Conservation (phyloP, 2,888 invertebrate genomes). For the Caenorhabditis macrosperma region DNA sequence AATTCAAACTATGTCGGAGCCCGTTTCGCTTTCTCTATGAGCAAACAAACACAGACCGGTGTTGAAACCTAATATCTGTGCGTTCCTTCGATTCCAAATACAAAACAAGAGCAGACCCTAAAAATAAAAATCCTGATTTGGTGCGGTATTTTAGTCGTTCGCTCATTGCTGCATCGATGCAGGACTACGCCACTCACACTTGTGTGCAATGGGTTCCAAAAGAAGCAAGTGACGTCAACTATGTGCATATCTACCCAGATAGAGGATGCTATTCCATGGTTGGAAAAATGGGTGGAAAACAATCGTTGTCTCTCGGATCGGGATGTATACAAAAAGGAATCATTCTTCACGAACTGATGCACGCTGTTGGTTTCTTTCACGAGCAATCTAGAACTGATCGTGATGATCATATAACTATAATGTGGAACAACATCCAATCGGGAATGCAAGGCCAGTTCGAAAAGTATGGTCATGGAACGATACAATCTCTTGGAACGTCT, state of each 20-base stretch:
- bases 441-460: constrained; percentile 80
- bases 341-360: constrained; percentile 79
- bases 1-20: neutral
- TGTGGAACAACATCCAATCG: constrained; percentile 78
- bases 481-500: constrained; percentile 76
- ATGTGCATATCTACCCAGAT: constrained; percentile 79
- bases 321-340: constrained; percentile 80
- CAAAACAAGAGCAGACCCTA: neutral
- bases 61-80: constrained; percentile 7
- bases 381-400: constrained; percentile 75
- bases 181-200: constrained; percentile 77
- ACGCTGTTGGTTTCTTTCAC: constrained; percentile 80
- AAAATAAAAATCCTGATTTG: neutral
- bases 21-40: constrained; percentile 6
- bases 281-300: constrained; percentile 74
- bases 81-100: neutral
- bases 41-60: constrained; percentile 19
- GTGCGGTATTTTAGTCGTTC: constrained; percentile 75
- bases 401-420: constrained; percentile 77
- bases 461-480: constrained; percentile 78
- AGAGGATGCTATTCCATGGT: constrained; percentile 80
- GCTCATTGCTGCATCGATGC: constrained; percentile 78
- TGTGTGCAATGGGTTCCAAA: constrained; percentile 79
- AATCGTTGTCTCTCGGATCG: constrained; percentile 76
- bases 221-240: constrained; percentile 75